phyloP scores from a whole-genome alignment of 2,888 invertebrate genomes.

The Tipula helvola region DNA sequence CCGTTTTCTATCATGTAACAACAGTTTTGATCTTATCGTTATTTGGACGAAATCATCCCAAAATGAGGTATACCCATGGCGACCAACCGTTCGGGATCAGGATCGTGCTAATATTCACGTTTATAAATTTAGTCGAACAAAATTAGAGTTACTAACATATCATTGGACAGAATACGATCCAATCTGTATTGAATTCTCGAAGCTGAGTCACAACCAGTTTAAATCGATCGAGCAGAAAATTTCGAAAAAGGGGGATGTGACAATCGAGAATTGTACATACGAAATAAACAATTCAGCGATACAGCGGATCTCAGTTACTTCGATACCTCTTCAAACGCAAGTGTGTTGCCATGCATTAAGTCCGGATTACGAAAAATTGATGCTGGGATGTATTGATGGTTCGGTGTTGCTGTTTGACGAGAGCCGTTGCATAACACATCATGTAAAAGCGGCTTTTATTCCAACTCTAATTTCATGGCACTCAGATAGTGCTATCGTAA shows the following conservation, averaged over 20 bases:
- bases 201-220: constrained; percentile 53
- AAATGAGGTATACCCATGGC: constrained; percentile 89
- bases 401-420: constrained; percentile 70
- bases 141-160: constrained; percentile 63
- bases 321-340: constrained; percentile 57
- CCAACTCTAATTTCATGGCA: constrained; percentile 61
- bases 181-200: constrained; percentile 65
- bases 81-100: constrained; percentile 68
- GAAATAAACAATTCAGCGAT: constrained; percentile 47
- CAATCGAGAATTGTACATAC: constrained; percentile 54
- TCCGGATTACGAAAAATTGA: constrained; percentile 57
- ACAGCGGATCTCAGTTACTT: constrained; percentile 51
- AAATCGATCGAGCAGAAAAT: constrained; percentile 75
- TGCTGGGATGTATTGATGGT: constrained; percentile 76
- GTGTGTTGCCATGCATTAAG: constrained; percentile 53
- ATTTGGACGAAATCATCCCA: constrained; percentile 77
- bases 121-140: constrained; percentile 56
- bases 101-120: constrained; percentile 83
- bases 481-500: constrained; percentile 51
- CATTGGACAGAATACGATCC: constrained; percentile 83
- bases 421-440: constrained; percentile 57
- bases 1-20: constrained; percentile 32
- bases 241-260: constrained; percentile 54
- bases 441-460: constrained; percentile 63
- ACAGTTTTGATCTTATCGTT: constrained; percentile 41